Conservation (phyloP, 2,113 vertebrate species). For the Lagopus leucura region DNA sequence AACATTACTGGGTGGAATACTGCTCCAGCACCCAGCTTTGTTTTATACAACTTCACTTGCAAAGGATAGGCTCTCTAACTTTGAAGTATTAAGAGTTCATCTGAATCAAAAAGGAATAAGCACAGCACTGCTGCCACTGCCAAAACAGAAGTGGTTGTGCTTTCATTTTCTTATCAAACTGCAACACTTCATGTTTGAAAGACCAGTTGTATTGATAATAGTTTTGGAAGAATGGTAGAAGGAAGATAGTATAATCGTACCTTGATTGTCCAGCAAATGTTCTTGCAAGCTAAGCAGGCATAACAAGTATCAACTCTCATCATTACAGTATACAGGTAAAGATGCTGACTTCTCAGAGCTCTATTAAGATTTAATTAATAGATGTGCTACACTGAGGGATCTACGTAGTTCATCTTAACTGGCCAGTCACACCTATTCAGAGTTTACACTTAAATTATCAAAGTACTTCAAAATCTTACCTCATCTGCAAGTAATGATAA, state of each 20-base stretch:
- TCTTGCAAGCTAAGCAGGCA: background rate
- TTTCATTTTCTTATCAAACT: background rate
- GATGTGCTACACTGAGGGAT: background rate
- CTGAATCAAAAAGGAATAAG: background rate
- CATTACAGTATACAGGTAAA: background rate
- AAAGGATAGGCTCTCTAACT: background rate
- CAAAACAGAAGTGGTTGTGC: background rate
- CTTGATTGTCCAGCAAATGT: background rate
- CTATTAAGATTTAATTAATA: background rate
- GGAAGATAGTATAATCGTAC: background rate
- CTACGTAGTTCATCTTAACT: background rate
- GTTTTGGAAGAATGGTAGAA: background rate
- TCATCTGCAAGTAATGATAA: slow-evolving; percentile 97
- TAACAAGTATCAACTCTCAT: background rate
- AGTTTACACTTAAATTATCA: background rate
- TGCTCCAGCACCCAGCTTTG: background rate
- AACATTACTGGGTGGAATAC: background rate
- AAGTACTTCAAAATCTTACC: slow-evolving; percentile 74
- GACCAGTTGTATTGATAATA: background rate
- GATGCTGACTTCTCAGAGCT: background rate
- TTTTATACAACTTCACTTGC: background rate
- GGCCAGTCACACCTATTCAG: background rate
- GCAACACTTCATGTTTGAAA: background rate
- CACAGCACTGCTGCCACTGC: background rate
- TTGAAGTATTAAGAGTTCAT: background rate